phyloP scores from a whole-genome alignment of 2,113 vertebrate species.

The Artemisiospiza belli region DNA sequence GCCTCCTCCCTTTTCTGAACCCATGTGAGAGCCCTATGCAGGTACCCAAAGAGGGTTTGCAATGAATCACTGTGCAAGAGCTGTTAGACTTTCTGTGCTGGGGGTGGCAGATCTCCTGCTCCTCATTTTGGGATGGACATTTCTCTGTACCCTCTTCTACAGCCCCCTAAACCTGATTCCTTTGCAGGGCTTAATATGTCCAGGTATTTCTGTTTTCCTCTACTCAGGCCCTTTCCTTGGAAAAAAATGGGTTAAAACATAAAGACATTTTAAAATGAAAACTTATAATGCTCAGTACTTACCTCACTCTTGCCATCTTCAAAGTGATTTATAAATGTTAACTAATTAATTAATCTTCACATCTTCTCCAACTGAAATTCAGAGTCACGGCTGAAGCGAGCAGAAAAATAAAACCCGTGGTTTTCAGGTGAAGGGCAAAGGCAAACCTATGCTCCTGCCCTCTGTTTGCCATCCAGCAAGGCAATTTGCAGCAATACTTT shows the following conservation, averaged over 20 bases:
- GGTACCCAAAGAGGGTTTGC: neutral
- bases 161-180: neutral
- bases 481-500: neutral
- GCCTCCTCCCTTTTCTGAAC: neutral
- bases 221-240: neutral
- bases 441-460: neutral
- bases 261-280: constrained; percentile 19
- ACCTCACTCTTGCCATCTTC: constrained; percentile 30
- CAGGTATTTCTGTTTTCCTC: neutral
- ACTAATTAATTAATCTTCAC: constrained; percentile 56
- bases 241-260: neutral
- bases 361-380: constrained; percentile 1
- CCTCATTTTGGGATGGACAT: neutral
- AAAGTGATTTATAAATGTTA: constrained; percentile 55
- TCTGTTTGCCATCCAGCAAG: neutral
- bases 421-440: constrained; percentile 7
- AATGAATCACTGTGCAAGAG: neutral
- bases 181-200: neutral
- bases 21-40: neutral
- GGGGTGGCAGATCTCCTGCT: neutral
- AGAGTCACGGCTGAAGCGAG: neutral
- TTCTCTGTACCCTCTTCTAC: neutral
- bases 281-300: neutral
- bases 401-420: neutral
- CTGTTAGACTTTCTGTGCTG: rapidly evolving